A percentile compares a stretch with the other conserved stretches of the same genome.
Evolutionary conservation across 2,888 invertebrate genomes (phyloP).

Genomic region (Lordiphosa fenestrarum): DNA sequence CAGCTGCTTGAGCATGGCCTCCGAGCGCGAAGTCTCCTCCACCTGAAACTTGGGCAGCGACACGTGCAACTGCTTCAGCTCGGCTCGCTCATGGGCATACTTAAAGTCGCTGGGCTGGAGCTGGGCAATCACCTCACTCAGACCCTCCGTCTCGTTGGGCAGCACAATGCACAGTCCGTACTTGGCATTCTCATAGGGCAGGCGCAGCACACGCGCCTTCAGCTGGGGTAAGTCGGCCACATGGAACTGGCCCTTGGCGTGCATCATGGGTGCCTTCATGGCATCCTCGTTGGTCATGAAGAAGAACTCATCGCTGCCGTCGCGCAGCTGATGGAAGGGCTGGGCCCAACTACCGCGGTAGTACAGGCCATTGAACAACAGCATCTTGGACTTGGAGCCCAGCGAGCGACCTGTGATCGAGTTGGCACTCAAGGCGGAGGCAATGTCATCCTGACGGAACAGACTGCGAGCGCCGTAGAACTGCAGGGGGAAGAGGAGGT

Average conservation of each 20-base stretch:
- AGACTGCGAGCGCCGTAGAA: conserved; percentile 80
- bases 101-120: conserved; percentile 80
- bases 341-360: conserved; percentile 90
- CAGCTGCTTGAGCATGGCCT: conserved; percentile 82
- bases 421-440: conserved; percentile 84
- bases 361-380: conserved; percentile 89
- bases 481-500: conserved; percentile 31
- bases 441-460: conserved; percentile 82
- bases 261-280: conserved; percentile 86
- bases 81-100: conserved; percentile 44
- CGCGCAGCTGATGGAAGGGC: conserved; percentile 82
- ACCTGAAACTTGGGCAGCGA: conserved; percentile 84
- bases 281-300: conserved; percentile 84
- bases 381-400: conserved; percentile 82
- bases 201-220: conserved; percentile 85
- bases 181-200: conserved; percentile 87
- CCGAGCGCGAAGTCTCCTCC: conserved; percentile 84
- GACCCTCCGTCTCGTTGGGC: conserved; percentile 83
- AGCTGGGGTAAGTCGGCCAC: conserved; percentile 84
- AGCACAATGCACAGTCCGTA: conserved; percentile 83
- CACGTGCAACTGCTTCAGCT: conserved; percentile 80
- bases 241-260: conserved; percentile 83
- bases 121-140: conserved; percentile 82
- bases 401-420: conserved; percentile 82
- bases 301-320: conserved; percentile 83